Evolutionary conservation across 2,797 vertebrate genomes (phyloP), one percentile per base, ranked within the genome.

Genomic region (Dallia pectoralis): DNA sequence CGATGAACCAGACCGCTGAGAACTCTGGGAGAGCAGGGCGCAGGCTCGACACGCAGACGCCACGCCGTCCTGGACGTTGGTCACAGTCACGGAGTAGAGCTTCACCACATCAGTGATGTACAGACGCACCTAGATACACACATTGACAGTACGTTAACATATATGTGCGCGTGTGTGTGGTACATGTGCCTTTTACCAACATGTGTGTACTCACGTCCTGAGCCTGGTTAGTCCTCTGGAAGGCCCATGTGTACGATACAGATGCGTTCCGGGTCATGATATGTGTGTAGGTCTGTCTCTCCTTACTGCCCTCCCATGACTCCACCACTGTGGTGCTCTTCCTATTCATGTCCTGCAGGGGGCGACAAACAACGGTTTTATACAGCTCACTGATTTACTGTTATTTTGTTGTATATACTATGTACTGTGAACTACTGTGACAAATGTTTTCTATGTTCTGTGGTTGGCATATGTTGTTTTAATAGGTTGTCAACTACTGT

Each of bases 271-370:
- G 96, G 80, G 93, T 94, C 89, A 99, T 92, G 63, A 94, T 86
- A 81, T 98, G 96, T 0, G 95, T 94, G 69, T 96, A 99, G 8
- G 94, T 94, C 87, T 98, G 97, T 65, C 94, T 96, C 72, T 89
- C 94, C 84, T 96, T 96, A 49, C 87, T 97, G 89, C 96, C 97
- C 68, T 95, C 95, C 97, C 97, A 99, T 0, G 97, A 97, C 85
- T 99, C 97, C 80, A 99, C 96, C 83, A 99, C 97, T 5, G 93
- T 97, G 74, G 97, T 99, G 89, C 94, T 95, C 91, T 97, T 97
- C 82, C 93, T 93, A 85, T 97, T 97, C 81, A 98, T 88, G 79
- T 98, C 97, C 97, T 99, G 85, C 72, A 75, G 81, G 67, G 83
- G 82, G 82, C n/a, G 18, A 0, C 65, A 15, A 29, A 76, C 51